Evolutionary conservation across 1,140 invertebrate species (phyloP).

Genomic region (Brachionus paranguensis): DNA sequence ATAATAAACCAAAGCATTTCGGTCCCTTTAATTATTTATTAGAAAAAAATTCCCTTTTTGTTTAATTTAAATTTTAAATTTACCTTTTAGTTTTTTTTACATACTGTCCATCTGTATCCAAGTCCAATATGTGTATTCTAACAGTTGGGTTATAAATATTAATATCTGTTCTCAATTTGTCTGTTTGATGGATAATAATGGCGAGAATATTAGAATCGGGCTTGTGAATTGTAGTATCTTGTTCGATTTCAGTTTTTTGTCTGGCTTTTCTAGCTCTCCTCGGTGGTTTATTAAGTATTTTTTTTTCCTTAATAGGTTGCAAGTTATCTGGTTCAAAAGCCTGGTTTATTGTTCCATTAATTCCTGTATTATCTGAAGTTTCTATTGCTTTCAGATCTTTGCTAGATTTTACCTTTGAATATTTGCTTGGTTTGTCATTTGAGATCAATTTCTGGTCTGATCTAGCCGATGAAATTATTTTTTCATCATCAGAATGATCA

Average conservation of each 20-base stretch:
- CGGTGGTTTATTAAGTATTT: not conserved
- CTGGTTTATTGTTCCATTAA: not conserved
- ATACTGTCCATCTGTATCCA: constrained; percentile 50
- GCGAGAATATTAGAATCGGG: constrained; percentile 40
- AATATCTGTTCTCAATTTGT: constrained; percentile 55
- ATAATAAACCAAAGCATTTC: constrained; percentile 55
- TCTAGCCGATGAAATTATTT: not conserved
- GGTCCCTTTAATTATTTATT: constrained; percentile 44
- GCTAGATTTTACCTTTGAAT: not conserved
- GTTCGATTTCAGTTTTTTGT: not conserved
- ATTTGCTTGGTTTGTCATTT: not conserved
- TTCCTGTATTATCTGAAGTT: not conserved
- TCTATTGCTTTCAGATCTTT: not conserved
- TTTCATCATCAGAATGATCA: not conserved
- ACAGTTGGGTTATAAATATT: constrained; percentile 55
- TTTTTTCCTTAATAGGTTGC: not conserved
- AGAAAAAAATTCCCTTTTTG: not conserved
- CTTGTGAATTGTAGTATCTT: too few relatives aligned
- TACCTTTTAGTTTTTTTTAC: not conserved
- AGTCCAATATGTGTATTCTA: constrained; percentile 54
- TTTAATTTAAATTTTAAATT: not conserved
- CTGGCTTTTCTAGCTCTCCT: not conserved
- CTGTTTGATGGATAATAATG: constrained; percentile 51
- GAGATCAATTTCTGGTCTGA: not conserved
- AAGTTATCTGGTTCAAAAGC: not conserved